Conservation (phyloP, 2,888 invertebrate genomes). For the Archaeoteleia sp. region DNA sequence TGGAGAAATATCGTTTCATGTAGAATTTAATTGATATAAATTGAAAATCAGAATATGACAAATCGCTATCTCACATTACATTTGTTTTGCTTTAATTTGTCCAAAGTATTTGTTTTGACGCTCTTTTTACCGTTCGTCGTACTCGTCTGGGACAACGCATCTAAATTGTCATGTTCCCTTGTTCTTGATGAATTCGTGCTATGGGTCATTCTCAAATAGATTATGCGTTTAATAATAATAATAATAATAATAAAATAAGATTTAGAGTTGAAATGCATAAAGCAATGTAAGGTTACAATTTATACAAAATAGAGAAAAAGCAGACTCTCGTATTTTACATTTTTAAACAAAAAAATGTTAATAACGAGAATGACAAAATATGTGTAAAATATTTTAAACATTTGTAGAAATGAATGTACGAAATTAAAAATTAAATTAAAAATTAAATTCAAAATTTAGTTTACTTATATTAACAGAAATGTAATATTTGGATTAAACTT, state of each 20-base stretch:
- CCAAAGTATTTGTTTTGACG: slow-evolving; percentile 20
- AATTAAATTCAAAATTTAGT: too few species aligned
- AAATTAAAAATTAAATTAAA: too few species aligned
- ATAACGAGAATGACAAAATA: slow-evolving; percentile 5
- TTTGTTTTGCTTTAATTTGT: slow-evolving; percentile 47
- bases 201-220: slow-evolving; percentile 50
- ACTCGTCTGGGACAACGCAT: slow-evolving; percentile 36
- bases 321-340: neutral
- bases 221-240: slow-evolving; percentile 5
- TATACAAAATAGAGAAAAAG: neutral
- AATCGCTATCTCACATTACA: slow-evolving; percentile 28
- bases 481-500: too few species aligned
- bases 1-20: slow-evolving; percentile 20
- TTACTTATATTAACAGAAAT: too few species aligned
- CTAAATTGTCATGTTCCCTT: neutral
- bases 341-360: neutral
- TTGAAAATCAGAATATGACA: slow-evolving; percentile 18
- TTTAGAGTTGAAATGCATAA: too few species aligned
- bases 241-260: too few species aligned
- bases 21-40: neutral
- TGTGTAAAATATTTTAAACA: too few species aligned
- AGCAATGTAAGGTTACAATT: too few species aligned
- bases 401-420: too few species aligned
- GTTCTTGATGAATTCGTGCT: slow-evolving; percentile 34
- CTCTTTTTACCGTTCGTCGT: slow-evolving; percentile 40